Evolutionary conservation across 2,113 vertebrate species (phyloP).

Genomic region (Bolborhynchus lineola): DNA sequence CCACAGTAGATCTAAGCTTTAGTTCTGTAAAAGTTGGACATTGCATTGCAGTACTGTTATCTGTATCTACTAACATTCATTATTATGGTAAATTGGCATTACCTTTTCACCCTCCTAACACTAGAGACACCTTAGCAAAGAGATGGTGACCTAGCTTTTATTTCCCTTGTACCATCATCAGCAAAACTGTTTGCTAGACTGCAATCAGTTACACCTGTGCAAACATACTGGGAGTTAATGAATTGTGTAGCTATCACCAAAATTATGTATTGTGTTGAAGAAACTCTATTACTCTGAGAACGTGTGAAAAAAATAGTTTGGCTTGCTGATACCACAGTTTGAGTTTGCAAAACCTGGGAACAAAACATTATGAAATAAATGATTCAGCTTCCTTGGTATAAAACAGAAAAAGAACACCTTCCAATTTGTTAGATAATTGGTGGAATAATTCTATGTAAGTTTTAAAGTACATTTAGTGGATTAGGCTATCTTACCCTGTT

Average conservation of each 20-base stretch:
- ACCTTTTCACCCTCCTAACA: not conserved
- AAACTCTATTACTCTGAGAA: not conserved
- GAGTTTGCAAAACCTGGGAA: not conserved
- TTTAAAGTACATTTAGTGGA: not conserved
- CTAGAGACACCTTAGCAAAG: not conserved
- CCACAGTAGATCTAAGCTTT: not conserved
- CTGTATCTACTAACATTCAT: not conserved
- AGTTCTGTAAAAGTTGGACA: not conserved
- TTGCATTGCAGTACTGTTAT: not conserved
- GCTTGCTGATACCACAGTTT: not conserved
- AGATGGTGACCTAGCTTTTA: not conserved
- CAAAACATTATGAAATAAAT: not conserved
- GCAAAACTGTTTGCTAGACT: conserved; percentile 4
- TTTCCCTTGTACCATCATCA: not conserved
- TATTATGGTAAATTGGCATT: not conserved
- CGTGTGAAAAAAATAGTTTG: not conserved
- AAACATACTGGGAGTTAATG: conserved; percentile 37
- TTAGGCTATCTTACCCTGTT: not conserved
- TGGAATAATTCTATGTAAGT: not conserved
- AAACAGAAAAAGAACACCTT: not conserved
- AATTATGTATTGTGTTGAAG: not conserved
- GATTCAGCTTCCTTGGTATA: not conserved
- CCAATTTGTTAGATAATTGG: not conserved
- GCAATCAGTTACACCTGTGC: conserved; percentile 18
- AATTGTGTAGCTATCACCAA: not conserved